Evolutionary conservation across 2,113 vertebrate genomes (phyloP).

Genomic region (Pteropus alecto): DNA sequence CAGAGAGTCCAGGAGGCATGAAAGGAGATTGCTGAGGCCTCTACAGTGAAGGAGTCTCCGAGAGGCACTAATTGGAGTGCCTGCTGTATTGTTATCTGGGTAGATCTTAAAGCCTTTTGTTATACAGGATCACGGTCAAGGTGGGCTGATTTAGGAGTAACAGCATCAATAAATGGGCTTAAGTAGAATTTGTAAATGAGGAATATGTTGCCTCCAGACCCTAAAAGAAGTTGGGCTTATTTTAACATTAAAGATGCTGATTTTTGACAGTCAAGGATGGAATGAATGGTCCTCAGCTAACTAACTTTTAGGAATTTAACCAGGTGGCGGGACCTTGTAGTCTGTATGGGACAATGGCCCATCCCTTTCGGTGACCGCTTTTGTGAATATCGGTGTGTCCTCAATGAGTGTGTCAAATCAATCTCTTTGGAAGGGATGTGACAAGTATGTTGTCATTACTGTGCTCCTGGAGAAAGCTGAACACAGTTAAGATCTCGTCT

Average conservation of each 20-base stretch:
- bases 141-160: background rate
- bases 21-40: background rate
- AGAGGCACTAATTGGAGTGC: too few species aligned
- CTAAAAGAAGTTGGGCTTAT: background rate
- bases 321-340: background rate
- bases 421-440: too few species aligned
- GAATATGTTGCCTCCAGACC: background rate
- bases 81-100: background rate
- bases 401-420: background rate
- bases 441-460: background rate
- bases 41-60: background rate
- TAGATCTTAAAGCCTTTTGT: background rate
- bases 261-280: background rate
- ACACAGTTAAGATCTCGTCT: background rate
- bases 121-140: background rate
- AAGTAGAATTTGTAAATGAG: background rate
- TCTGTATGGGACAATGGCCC: background rate
- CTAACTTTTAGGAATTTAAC: background rate
- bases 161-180: background rate
- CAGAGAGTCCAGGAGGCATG: background rate
- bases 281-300: background rate
- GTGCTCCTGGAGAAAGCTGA: background rate
- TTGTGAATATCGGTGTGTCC: background rate
- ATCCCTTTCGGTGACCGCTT: background rate
- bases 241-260: background rate